Base-by-base conservation (phyloP, 2,888 invertebrate species). In the Argynnis bischoffii region DNA sequence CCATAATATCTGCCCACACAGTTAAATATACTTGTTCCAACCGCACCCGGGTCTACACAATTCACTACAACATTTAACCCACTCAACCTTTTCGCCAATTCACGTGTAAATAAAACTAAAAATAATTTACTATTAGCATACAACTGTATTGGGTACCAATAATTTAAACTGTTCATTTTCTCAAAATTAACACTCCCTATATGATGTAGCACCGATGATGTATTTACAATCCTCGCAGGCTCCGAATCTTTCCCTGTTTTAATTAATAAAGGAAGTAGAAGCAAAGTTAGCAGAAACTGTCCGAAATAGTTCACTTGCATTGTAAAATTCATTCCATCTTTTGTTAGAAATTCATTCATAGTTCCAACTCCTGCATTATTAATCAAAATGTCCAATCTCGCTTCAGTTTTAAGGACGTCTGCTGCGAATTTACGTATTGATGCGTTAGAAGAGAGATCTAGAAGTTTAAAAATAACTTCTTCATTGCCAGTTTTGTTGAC, bases 241-340 rank as follows among this genome's bases (percentile, higher is more conserved):
- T 94, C 94, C 14, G 95, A 94, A 4, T 76, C 66, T 0, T 67
- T 77, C 2, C 88, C 91, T 8, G 86, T 80, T 79, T 94, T 94
- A 82, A 95, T 96, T 72, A 97, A 81, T 72, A 97, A 88, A 88
- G 97, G 97, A 75, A 97, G 94, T 50, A 99, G 93, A 47, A 99
- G 94, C 82, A 98, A 96, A 0, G 98, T 98, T 61, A 99, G 90
- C 46, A 99, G 92, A 84, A 98, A 99, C 13, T 98, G 97, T 0
- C 99, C 99, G 83, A 96, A 97, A 79, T 98, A 97, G 85, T 99
- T 99, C 3, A 98, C 97, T 60, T 97, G 98, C 96, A 98, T 97
- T 13, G 97, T 97, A 72, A 95, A 90, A 82, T 98, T 98, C 71
- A 98, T 87, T 1, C 96, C 97, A 79, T 98, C 98, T 77, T 95